These are phyloP conservation scores for Urechis unicinctus DNA, from an alignment of 2,888 invertebrate genomes.

Conservation along the genomic window DNA sequence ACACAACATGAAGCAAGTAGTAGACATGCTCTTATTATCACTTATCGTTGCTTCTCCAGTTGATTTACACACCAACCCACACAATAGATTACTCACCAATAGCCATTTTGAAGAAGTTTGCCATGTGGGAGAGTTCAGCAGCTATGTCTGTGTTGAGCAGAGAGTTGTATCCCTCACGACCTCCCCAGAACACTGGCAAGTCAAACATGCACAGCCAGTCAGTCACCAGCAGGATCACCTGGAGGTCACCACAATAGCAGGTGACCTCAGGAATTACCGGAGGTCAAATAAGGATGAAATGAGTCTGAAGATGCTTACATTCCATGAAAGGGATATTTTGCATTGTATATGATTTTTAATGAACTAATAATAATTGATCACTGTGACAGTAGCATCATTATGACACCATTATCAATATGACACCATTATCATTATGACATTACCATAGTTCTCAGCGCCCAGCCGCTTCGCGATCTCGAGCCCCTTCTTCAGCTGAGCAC, in stretches of 20 bases:
- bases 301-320: too few relatives aligned
- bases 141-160: slow-evolving; percentile 59
- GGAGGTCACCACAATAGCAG: not conserved
- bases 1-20: not conserved
- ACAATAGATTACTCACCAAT: slow-evolving; percentile 44
- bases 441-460: slow-evolving; percentile 59
- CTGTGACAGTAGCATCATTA: too few relatives aligned
- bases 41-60: not conserved
- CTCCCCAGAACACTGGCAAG: slow-evolving; percentile 56
- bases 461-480: slow-evolving; percentile 60
- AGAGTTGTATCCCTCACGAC: slow-evolving; percentile 59
- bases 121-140: slow-evolving; percentile 60
- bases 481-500: slow-evolving; percentile 59
- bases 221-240: not conserved
- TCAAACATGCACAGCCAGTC: not conserved
- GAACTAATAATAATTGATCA: too few relatives aligned
- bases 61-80: not conserved
- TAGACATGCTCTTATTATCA: not conserved
- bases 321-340: too few relatives aligned
- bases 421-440: slow-evolving; percentile 2
- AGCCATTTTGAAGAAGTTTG: slow-evolving; percentile 60
- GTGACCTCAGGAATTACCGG: too few relatives aligned
- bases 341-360: too few relatives aligned
- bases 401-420: too few relatives aligned
- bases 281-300: too few relatives aligned